Evolutionary conservation across 2,888 invertebrate genomes (phyloP), one percentile per base, ranked within the genome.

Genomic region (Cheilosia grossa): DNA sequence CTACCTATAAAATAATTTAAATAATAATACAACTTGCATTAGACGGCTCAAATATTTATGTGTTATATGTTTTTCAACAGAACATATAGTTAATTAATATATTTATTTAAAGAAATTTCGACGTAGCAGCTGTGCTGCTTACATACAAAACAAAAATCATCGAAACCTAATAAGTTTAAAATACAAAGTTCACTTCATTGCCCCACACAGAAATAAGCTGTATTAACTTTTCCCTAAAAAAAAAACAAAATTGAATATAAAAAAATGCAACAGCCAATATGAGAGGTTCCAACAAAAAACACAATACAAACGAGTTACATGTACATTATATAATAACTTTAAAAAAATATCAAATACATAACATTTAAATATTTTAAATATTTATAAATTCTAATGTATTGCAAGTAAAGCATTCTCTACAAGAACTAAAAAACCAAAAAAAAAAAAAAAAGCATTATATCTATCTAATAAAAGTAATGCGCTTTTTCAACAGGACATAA

Each of bases 1-100:
- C 21, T 21, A 1, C 80, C 69, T 69, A 63, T 61, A 42, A 61
- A 61, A 64, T 72, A 15, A 79, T 19, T 47, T 19, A 77, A 27
- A 51, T 59, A 53, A 66, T 44, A 47, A 69, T 59, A 78, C 9
- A 54, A 56, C 44, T 56, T 59, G 66, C 42, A 73, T 75, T 72
- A 67, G 56, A 81, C 75, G 63, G 75, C 81, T 85, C 75, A 81
- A 81, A 81, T 75, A 85, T 81, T 67, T 80, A 85, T 70, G 69
- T 80, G 83, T 80, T 80, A 63, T 74, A 74, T 83, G 40, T 83
- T 74, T 74, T 73, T 33, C 33, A 59, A 67, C 64, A 69, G 24
- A 61, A 44, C 27, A 51, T 66, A 56, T 40, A 49, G 51, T 77
- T 79, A 73, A 78, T 72, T 72, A 72, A 63, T 73, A 82, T 72